Base-by-base conservation (phyloP, 2,113 vertebrate genomes). In the Pungitius pungitius region DNA sequence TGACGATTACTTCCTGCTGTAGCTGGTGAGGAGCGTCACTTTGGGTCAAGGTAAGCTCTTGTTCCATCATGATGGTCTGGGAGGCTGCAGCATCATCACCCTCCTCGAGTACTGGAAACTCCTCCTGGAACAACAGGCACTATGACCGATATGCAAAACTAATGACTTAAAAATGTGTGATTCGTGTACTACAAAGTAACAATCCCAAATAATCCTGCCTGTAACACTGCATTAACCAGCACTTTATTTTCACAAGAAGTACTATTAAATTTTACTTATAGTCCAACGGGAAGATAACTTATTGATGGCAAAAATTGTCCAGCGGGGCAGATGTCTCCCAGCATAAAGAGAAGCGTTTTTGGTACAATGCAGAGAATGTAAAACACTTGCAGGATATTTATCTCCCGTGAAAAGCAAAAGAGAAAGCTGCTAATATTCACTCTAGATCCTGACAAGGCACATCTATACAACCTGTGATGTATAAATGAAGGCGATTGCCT, bases 1-100 rank as follows among this genome's bases (percentile, higher is more conserved):
- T 98, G 27, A 99, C 95, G 63, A 99, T 96, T 24, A 98, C 95
- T 76, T 97, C 95, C 45, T 95, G 95, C 84, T 95, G 93, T 0
- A 94, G 90, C 13, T 88, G 92, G 24, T 96, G 95, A 6, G 93
- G 90, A 43, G 89, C 92, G 6, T 95, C 95, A 58, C 92, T 85
- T 22, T 93, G 93, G 14, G 90, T 91, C 26, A 93, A 92, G 49
- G 92, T 93, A 0, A 93, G 90, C 55, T 96, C 96, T 43, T 95
- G 93, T 20, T 97, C 96, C 75, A 94, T 88, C 8, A 93, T 88
- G 0, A 95, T 85, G 8, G 96, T 94, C 65, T 96, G 96, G 56
- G 95, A 81, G 4, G 82, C 91, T 62, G 92, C 82, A 76, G 94
- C 93, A 17, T 96, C 95, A 1, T 88, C 91, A 35, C 87, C 94